phyloP scores from a whole-genome alignment of 2,888 invertebrate genomes.

The Drosophila sordidula region DNA sequence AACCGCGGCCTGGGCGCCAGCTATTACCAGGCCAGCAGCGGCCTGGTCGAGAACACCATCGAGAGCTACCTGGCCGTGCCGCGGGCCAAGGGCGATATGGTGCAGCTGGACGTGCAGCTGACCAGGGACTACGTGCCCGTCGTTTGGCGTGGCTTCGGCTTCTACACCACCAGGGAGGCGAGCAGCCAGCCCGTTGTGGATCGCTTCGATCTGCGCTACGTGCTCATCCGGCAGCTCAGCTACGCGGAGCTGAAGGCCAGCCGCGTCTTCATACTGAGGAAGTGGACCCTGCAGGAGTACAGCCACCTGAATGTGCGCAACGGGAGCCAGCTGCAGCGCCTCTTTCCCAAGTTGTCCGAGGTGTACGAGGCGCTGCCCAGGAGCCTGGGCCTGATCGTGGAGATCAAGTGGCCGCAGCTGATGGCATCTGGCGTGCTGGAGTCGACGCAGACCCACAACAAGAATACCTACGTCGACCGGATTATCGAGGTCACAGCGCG shows the following conservation, averaged over 20 bases:
- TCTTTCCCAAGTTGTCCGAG: slow-evolving; percentile 95
- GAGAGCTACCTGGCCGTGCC: slow-evolving; percentile 96
- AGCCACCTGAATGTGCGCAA: slow-evolving; percentile 92
- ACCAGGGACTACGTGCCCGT: slow-evolving; percentile 97
- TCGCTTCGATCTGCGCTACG: slow-evolving; percentile 92
- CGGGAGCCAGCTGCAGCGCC: slow-evolving; percentile 87
- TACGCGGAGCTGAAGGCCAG: slow-evolving; percentile 94
- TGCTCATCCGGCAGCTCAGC: slow-evolving; percentile 96
- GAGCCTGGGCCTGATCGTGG: slow-evolving; percentile 96
- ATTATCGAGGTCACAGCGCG: slow-evolving; percentile 92
- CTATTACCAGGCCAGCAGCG: slow-evolving; percentile 90
- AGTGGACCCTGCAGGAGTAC: slow-evolving; percentile 88
- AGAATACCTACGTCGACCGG: slow-evolving; percentile 95
- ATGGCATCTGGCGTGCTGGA: slow-evolving; percentile 93
- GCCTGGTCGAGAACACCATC: slow-evolving; percentile 94
- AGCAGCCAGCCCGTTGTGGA: slow-evolving; percentile 87
- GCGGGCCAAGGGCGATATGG: slow-evolving; percentile 96
- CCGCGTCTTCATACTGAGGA: slow-evolving; percentile 91
- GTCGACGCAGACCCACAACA: slow-evolving; percentile 91
- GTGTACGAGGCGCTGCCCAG: slow-evolving; percentile 91
- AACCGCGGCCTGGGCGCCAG: slow-evolving; percentile 97
- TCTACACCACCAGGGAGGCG: slow-evolving; percentile 88
- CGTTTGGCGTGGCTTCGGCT: slow-evolving; percentile 96
- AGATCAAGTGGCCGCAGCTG: slow-evolving; percentile 98
- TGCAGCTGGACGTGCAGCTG: slow-evolving; percentile 98